Evolutionary conservation across 2,888 invertebrate species (phyloP), one percentile per base, ranked within the genome.

Genomic region (Lycophotia porphyrea): DNA sequence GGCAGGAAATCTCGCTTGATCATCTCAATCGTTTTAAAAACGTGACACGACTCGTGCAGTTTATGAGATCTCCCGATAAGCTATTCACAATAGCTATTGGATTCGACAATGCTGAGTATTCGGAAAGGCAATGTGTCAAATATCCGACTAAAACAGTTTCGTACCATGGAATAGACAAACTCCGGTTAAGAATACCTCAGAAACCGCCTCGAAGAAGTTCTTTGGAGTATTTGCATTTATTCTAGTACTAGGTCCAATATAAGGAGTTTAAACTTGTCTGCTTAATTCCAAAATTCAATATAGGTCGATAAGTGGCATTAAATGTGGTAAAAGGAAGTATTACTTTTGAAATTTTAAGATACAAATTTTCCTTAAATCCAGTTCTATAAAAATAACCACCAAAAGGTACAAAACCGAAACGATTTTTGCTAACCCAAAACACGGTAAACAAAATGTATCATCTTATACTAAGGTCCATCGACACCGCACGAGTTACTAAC

Each of bases 401-500:
- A 80, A 82, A 83, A 75, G 55, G 34, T 47, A 61, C 15, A 44
- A 67, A 76, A 63, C 55, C 49, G 18, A 65, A 65, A 69, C 7
- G 1, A 15, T 71, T 72, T 60, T 74, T 71, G 44, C 31, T 31
- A 21, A 65, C 58, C 68, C 39, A 71, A 81, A 84, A 81, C 66
- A 44, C 77, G 27, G 71, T 74, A 65, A 84, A 58, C 15, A n/a
- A 72, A 76, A 78, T 81, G 74, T 78, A 85, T 85, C 78, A 78
- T 82, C 79, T 74, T 42, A 55, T 65, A 84, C 88, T 80, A 89
- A 91, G 91, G 92, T 90, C 90, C 92, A 91, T 93, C 91, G 93
- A 89, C 93, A 92, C 91, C 88, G 86, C 85, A 73, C 85, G 85
- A 88, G 89, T 91, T 90, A 93, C 93, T 93, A 92, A 93, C 94